Percentiles rank a stretch among this genome's conserved stretches.
phyloP scores from a whole-genome alignment of 1,140 invertebrate genomes.

The Lordiphosa mommai region DNA sequence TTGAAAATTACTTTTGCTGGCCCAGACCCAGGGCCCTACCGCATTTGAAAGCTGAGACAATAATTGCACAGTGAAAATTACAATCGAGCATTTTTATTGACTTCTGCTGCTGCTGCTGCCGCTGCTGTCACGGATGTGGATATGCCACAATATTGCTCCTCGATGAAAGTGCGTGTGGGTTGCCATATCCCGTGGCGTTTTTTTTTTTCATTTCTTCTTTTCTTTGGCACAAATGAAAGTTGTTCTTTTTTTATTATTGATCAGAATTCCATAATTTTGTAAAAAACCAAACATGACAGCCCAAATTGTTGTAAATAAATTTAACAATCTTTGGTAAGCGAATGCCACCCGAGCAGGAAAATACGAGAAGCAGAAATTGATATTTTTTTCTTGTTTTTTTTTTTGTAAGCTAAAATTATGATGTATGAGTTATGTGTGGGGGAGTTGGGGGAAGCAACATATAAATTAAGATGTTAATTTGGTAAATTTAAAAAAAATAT shows the following conservation, averaged over 20 bases:
- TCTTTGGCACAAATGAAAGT: slow-evolving; percentile 46
- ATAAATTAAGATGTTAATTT: too few species aligned
- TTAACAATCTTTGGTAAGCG: slow-evolving; percentile 19
- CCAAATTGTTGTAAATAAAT: slow-evolving; percentile 44
- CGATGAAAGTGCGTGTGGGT: slow-evolving; percentile 66
- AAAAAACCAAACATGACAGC: slow-evolving; percentile 8
- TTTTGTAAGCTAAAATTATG: slow-evolving; percentile 3
- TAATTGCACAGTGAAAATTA: slow-evolving; percentile 72
- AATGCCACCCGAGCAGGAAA: slow-evolving; percentile 40
- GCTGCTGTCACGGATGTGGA: slow-evolving; percentile 34
- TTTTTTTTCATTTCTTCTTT: slow-evolving; percentile 12
- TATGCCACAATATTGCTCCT: neutral
- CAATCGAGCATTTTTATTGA: slow-evolving; percentile 72
- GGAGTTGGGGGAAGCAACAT: too few species aligned
- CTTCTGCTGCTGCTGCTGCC: slow-evolving; percentile 6
- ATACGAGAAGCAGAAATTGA: slow-evolving; percentile 41
- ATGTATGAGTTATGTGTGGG: too few species aligned
- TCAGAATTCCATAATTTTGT: slow-evolving; percentile 18
- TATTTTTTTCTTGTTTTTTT: slow-evolving; percentile 45
- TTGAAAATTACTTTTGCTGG: slow-evolving; percentile 70
- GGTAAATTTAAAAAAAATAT: too few species aligned
- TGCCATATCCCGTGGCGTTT: slow-evolving; percentile 54
- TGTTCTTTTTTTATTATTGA: slow-evolving; percentile 48
- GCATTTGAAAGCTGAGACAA: slow-evolving; percentile 73
- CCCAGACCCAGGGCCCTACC: slow-evolving; percentile 29